phyloP scores from a whole-genome alignment of 2,888 invertebrate genomes.

The Adelphocoris suturalis region DNA sequence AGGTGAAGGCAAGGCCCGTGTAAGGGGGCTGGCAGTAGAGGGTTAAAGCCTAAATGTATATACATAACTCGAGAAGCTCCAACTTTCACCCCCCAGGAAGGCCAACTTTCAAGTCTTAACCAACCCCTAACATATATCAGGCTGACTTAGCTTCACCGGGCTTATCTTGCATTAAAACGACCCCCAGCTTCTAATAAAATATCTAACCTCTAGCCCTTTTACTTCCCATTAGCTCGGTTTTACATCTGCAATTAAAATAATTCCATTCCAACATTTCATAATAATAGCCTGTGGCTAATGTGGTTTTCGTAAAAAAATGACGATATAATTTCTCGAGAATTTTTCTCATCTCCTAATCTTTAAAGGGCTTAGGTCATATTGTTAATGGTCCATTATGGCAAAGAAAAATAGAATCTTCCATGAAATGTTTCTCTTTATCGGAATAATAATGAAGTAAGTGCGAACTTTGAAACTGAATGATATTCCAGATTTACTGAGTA shows the following conservation, averaged over 20 bases:
- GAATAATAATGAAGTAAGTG: neutral
- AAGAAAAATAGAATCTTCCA: neutral
- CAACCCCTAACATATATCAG: slow-evolving; percentile 61
- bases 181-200: slow-evolving; percentile 53
- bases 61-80: slow-evolving; percentile 62
- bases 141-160: slow-evolving; percentile 62
- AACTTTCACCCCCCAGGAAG: slow-evolving; percentile 50
- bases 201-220: slow-evolving; percentile 55
- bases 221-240: slow-evolving; percentile 49
- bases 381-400: neutral
- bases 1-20: slow-evolving; percentile 34
- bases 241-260: slow-evolving; percentile 57
- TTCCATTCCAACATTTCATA: slow-evolving; percentile 37
- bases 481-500: no score
- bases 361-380: neutral
- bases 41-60: slow-evolving; percentile 61
- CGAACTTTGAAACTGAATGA: neutral
- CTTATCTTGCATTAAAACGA: slow-evolving; percentile 61
- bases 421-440: neutral
- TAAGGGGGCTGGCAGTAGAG: slow-evolving; percentile 8
- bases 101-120: slow-evolving; percentile 61
- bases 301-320: neutral
- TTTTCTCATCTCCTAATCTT: neutral
- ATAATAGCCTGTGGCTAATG: neutral
- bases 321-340: slow-evolving; percentile 2